Percentiles rank a stretch among this genome's conserved stretches.
Evolutionary conservation across 2,888 invertebrate species (phyloP).

Genomic region (Monopis laevigella): DNA sequence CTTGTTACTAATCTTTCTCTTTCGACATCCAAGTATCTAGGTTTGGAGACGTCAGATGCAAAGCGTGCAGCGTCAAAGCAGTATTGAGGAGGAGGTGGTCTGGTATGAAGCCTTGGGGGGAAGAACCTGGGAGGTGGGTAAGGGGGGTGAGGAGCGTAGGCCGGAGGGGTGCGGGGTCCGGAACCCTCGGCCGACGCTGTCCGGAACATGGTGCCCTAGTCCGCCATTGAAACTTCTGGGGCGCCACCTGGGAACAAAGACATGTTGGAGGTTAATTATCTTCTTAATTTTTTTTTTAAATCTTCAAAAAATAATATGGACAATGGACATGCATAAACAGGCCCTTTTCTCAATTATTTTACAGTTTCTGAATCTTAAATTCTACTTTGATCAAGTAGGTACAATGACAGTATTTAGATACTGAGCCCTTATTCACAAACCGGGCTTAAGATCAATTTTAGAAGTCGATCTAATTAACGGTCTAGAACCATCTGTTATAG

Average conservation of each 20-base stretch:
- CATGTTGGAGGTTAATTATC: too few relatives aligned
- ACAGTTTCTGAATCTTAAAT: too few relatives aligned
- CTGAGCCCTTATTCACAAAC: too few relatives aligned
- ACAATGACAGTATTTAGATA: too few relatives aligned
- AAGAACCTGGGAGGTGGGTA: slow-evolving; percentile 57
- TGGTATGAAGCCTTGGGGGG: slow-evolving; percentile 40
- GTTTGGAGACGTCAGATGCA: slow-evolving; percentile 60
- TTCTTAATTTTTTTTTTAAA: too few relatives aligned
- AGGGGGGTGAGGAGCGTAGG: slow-evolving; percentile 57
- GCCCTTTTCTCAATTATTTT: too few relatives aligned
- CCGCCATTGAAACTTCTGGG: slow-evolving; percentile 47
- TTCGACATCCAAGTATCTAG: slow-evolving; percentile 57
- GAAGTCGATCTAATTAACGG: too few relatives aligned
- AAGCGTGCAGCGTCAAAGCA: slow-evolving; percentile 64
- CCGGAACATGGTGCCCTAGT: slow-evolving; percentile 38
- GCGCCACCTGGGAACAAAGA: slow-evolving; percentile 36
- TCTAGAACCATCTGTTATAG: too few relatives aligned
- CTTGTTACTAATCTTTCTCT: slow-evolving; percentile 54
- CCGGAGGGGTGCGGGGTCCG: slow-evolving; percentile 60
- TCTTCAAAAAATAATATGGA: too few relatives aligned
- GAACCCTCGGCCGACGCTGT: slow-evolving; percentile 65
- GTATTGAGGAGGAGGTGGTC: slow-evolving; percentile 59
- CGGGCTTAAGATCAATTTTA: too few relatives aligned
- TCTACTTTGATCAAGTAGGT: too few relatives aligned
- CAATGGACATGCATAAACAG: too few relatives aligned